A percentile compares a stretch with the other conserved stretches of the same genome.
Evolutionary conservation across 2,113 vertebrate species (phyloP).

Genomic region (Paradisaea rubra): DNA sequence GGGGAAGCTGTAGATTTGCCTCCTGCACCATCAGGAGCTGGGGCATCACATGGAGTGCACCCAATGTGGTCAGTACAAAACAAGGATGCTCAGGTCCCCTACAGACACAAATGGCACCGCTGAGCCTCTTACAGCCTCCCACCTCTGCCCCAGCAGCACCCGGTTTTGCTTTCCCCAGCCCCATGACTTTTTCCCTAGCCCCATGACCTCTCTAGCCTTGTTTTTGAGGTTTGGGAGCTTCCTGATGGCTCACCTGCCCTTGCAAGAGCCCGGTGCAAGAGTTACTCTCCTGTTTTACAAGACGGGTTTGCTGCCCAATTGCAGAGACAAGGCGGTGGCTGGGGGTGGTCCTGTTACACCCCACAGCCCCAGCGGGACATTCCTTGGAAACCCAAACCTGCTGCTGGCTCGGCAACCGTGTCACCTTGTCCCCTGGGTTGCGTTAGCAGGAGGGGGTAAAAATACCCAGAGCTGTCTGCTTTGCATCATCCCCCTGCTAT

Average conservation of each 20-base stretch:
- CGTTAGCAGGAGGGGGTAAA: background rate
- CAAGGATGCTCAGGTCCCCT: background rate
- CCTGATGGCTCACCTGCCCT: background rate
- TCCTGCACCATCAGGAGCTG: background rate
- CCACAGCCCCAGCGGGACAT: background rate
- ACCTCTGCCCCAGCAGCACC: background rate
- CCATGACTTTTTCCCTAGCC: background rate
- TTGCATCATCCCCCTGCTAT: background rate
- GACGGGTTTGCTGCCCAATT: background rate
- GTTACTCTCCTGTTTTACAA: background rate
- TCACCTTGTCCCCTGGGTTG: background rate
- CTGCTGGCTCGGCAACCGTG: background rate
- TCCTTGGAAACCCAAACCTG: background rate
- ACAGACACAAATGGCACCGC: rapidly evolving
- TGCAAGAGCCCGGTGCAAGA: background rate
- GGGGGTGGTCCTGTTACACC: background rate
- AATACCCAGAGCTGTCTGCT: background rate
- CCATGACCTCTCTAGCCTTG: background rate
- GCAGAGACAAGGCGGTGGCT: background rate
- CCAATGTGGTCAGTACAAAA: rapidly evolving
- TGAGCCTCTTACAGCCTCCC: background rate
- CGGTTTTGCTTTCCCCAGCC: background rate
- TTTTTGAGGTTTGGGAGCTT: background rate
- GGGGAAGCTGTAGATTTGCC: background rate
- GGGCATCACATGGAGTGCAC: rapidly evolving